Conservation (phyloP, 2,797 vertebrate genomes). For the Clarias pachynema region DNA sequence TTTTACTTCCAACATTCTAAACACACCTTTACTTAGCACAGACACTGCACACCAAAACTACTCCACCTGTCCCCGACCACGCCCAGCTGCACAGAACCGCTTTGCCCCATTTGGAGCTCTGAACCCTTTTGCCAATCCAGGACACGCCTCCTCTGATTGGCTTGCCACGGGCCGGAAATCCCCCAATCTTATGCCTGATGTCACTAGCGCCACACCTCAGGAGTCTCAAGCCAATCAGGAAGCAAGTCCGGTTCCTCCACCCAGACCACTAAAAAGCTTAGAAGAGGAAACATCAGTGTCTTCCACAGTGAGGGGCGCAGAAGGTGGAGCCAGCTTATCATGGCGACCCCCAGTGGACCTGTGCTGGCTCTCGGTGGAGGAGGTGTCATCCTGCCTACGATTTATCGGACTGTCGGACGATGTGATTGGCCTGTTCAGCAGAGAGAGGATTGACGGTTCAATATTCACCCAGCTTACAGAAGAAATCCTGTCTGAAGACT, state of each 20-base stretch:
- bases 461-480: constrained; percentile 96
- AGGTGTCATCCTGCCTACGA: constrained; percentile 90
- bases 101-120: constrained; percentile 90
- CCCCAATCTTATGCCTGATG: constrained; percentile 67
- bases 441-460: constrained; percentile 94
- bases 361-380: constrained; percentile 90
- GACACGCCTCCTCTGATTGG: constrained; percentile 71
- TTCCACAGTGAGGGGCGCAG: constrained; percentile 73
- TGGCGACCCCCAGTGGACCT: constrained; percentile 92
- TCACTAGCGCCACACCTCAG: constrained; percentile 38
- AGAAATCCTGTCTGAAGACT: constrained; percentile 96
- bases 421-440: constrained; percentile 88
- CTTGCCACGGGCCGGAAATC: constrained; percentile 62
- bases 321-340: constrained; percentile 69
- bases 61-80: constrained; percentile 80
- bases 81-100: constrained; percentile 84
- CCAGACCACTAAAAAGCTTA: constrained; percentile 66
- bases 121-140: constrained; percentile 85
- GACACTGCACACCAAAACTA: constrained; percentile 73
- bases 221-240: constrained; percentile 65
- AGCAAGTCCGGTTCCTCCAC: constrained; percentile 56
- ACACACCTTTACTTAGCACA: constrained; percentile 66
- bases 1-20: constrained; percentile 63
- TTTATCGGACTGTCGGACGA: constrained; percentile 96
- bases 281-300: constrained; percentile 71